phyloP scores from a whole-genome alignment of 2,888 invertebrate genomes.

The Nasonia oneida region DNA sequence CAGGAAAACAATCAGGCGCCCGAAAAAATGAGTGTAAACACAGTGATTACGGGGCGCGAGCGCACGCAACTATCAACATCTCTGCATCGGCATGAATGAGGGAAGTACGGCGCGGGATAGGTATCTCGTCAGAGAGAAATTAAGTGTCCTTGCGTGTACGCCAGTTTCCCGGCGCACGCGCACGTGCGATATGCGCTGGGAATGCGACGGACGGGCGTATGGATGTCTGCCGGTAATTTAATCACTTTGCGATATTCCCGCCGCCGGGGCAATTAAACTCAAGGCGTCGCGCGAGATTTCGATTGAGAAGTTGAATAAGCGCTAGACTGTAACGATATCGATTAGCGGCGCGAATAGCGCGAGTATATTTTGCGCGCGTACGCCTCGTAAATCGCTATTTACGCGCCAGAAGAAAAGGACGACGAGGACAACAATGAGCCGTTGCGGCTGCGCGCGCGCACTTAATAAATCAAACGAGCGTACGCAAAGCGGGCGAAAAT shows the following conservation, averaged over 20 bases:
- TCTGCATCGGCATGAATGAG: slow-evolving; percentile 28
- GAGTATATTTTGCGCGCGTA: neutral
- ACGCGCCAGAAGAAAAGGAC: neutral
- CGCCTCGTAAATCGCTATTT: neutral
- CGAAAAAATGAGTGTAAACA: slow-evolving; percentile 21
- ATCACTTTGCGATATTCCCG: slow-evolving; percentile 31
- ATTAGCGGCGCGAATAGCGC: neutral
- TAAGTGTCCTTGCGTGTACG: slow-evolving; percentile 43
- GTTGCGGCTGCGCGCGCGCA: neutral
- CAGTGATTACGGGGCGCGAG: slow-evolving; percentile 26
- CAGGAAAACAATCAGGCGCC: neutral
- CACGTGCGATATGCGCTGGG: neutral
- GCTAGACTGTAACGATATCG: no score
- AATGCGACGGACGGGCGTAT: slow-evolving; percentile 12
- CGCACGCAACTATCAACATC: slow-evolving; percentile 1
- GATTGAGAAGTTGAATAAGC: neutral
- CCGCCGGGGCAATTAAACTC: slow-evolving; percentile 22
- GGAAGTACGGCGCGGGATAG: neutral
- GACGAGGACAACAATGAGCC: slow-evolving; percentile 27
- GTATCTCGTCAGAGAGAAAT: slow-evolving; percentile 36
- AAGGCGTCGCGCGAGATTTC: neutral
- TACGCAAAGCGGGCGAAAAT: slow-evolving; percentile 29
- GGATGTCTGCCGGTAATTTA: slow-evolving; percentile 3
- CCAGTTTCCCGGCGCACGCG: slow-evolving; percentile 3
- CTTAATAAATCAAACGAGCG: slow-evolving; percentile 50